Evolutionary conservation across 2,797 vertebrate genomes (phyloP), one percentile per base, ranked within the genome.

Genomic region (Rhinella marina): DNA sequence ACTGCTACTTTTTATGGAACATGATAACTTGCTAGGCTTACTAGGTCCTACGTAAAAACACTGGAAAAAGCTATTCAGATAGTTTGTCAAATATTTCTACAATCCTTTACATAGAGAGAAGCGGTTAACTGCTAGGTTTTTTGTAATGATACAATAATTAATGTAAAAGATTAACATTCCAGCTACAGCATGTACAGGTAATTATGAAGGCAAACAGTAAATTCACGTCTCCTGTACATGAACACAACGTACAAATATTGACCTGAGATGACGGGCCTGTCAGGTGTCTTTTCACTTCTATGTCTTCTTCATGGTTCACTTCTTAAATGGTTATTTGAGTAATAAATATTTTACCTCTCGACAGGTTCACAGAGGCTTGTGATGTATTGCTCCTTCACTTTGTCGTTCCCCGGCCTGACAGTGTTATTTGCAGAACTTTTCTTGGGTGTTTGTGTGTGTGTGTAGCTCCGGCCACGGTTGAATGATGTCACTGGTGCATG

Each of bases 271-370:
- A 21, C 2, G 56, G 25, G 6, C 3, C 59, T 59, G 82, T 84
- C 72, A 80, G 66, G 61, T 78, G 73, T 62, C 59, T 79, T 72
- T 84, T 84, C 61, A 70, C 52, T 59, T 70, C 16, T 64, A n/a
- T 66, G 50, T 56, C 17, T 52, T 83, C 77, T 70, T 88, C 52
- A 57, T 57, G 87, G 87, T 57, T 84, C 75, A 79, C 61, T 84
- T 57, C 75, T 56, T 48, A 88, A 79, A 83, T 88, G 62, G 73
- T 54, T 88, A 83, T 88, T 83, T 79, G 84, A 68, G 81, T 56
- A 48, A 78, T 84, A 84, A 78, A 83, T 57, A 84, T 88, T 84
- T 88, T 72, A 79, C 62, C 57, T 61, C 52, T 68, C 10, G 78
- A 77, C 32, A 82, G 86, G 54, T 83, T 87, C 23, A 77, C 86